Conservation (phyloP, 2,113 vertebrate genomes). For the Macrotus californicus region DNA sequence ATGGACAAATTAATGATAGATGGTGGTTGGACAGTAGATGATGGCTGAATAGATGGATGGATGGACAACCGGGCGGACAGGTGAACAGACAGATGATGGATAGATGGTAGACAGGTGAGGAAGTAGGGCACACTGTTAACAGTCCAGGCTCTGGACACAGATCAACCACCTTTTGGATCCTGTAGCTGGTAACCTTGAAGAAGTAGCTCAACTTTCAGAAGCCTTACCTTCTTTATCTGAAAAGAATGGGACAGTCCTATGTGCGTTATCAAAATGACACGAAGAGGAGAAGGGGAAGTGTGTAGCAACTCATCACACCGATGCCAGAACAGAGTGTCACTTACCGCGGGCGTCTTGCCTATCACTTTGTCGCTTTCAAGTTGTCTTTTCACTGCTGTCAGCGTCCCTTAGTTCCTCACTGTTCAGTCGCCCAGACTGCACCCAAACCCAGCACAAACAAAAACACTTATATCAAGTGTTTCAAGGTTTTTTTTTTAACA, state of each 20-base stretch:
- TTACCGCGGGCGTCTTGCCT: not conserved
- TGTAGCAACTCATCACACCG: not conserved
- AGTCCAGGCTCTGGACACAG: not conserved
- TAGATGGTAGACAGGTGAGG: no score
- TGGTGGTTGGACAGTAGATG: not conserved
- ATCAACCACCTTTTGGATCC: not conserved
- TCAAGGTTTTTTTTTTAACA: not conserved
- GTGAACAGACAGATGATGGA: not conserved
- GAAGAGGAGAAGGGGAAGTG: not conserved
- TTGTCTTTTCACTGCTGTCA: not conserved
- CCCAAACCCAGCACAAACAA: not conserved
- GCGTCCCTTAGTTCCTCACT: not conserved
- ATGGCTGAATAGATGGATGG: not conserved
- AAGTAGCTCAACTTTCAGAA: not conserved
- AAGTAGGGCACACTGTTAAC: not conserved
- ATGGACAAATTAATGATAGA: not conserved
- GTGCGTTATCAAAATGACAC: not conserved
- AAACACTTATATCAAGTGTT: not conserved
- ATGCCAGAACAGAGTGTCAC: no score
- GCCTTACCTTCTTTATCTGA: not conserved
- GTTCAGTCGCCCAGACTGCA: not conserved
- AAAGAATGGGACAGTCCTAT: not conserved
- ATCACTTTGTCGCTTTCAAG: not conserved
- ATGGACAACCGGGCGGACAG: no score
- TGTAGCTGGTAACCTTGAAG: not conserved